Base-by-base conservation (phyloP, 2,888 invertebrate genomes). In the Eupeodes latifasciatus region DNA sequence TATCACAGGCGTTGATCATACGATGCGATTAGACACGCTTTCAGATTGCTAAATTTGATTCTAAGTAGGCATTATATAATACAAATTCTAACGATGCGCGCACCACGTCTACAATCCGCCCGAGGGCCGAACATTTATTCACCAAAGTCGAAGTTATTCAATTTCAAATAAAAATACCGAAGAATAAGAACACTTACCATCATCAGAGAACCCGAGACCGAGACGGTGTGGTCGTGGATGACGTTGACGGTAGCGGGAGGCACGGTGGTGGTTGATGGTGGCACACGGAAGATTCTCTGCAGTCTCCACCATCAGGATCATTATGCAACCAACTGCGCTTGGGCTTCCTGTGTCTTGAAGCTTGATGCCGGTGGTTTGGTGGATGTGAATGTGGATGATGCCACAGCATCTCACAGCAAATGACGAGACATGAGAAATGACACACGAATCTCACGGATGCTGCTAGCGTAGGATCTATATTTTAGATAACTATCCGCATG, bases 381-480 rank as follows among this genome's bases (percentile, higher is more conserved):
- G 47, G 9, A 47, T 47, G 36, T 36, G 49, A 11, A 14, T 7
- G 16, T 44, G 55, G 19, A 19, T 19, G 72, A 66, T 36, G 71
- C 53, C 61, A 62, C 36, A 34, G 53, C 59, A 71, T 5, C 53
- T 59, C 19, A 19, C 79, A 51, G 64, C 85, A 81, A 78, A 77
- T 84, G 88, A 88, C 77, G 85, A 85, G 85, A 81, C 85, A 81
- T 81, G 88, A 85, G 76, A 88, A 88, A 85, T 88, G 88, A 85
- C 81, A 88, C 84, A 85, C 85, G 81, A 88, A 81, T 88, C 81
- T 72, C 85, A 85, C 74, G 77, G 75, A 71, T 75, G 64, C 80
- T 81, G 67, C 51, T 1, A 66, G 84, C 71, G 19, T 62, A 74
- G 84, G 87, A 88, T 88, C 84, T 83, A 84, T 80, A 80, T 84